These are phyloP conservation scores for Tetragonisca angustula DNA, from an alignment of 2,888 invertebrate species.

Conservation along the genomic window DNA sequence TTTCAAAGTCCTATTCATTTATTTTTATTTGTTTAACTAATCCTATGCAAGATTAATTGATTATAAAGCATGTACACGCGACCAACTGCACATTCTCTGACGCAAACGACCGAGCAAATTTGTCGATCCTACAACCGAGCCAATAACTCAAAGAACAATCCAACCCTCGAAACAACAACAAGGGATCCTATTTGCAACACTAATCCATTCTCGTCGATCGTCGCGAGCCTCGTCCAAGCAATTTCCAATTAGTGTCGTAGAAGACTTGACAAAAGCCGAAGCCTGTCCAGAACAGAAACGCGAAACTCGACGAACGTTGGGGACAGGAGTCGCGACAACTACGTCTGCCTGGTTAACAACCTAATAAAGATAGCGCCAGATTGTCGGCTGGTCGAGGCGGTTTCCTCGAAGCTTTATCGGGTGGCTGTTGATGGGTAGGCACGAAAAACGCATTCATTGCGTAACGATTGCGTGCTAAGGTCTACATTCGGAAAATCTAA, in stretches of 20 bases:
- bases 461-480: slow-evolving; percentile 4
- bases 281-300: neutral
- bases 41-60: no score
- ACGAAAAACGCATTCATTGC: slow-evolving; percentile 5
- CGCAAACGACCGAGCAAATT: neutral
- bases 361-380: slow-evolving; percentile 9
- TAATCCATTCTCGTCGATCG: neutral
- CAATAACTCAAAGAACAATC: neutral
- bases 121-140: neutral
- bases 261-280: slow-evolving; percentile 24
- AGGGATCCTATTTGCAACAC: neutral
- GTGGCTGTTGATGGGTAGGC: neutral
- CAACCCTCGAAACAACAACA: neutral
- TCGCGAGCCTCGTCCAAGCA: slow-evolving; percentile 20
- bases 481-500: slow-evolving; percentile 6
- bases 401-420: neutral
- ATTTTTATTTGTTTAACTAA: no score
- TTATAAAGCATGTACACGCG: no score
- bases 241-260: slow-evolving; percentile 15
- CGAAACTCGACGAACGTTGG: neutral
- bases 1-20: no score
- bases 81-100: neutral
- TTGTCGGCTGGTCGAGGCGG: neutral
- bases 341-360: slow-evolving; percentile 1
- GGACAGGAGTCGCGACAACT: slow-evolving; percentile 1